Evolutionary conservation across 2,888 invertebrate genomes (phyloP), one percentile per base, ranked within the genome.

Genomic region (Meiosimyza decipiens): DNA sequence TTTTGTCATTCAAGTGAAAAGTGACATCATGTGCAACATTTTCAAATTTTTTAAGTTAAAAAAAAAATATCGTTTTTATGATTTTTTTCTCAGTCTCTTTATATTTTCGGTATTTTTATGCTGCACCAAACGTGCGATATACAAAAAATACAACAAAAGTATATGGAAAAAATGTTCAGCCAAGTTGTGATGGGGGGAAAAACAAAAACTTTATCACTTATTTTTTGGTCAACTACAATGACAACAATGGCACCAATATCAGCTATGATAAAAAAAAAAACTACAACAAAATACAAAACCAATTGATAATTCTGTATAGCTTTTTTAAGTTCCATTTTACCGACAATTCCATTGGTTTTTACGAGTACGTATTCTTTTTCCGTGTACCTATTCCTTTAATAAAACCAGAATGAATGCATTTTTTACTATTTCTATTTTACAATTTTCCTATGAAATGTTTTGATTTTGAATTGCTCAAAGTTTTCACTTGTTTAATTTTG

Each of bases 11-110:
- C 74, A 67, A 78, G 71, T 77, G 79, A 62, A 73, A 64, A 72
- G 79, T 78, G 81, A 80, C 82, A 81, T 79, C 82, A 81, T 81
- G 82, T 81, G 81, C 82, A 78, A 77, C 77, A 81, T 81, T 80
- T 80, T 80, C 79, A 79, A 81, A 81, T 79, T 80, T 78, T 81
- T 81, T 82, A 66, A 51, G 11, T n/a, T 6, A 6, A 55, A 55
- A 13, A 22, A 55, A 55, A 55, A 55, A 55, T 15, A n/a, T 15
- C 4, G 5, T 18, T 40, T 40, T 40, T 40, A 40, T 40, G 40
- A 40, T 9, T 55, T 71, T 71, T 63, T 59, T n/a, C 57, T 33
- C 22, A 33, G 47, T 55, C 64, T 59, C 69, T 70, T 72, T 72
- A 28, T 4, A 3, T 75, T 73, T 71, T 59, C 57, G 68, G 60